Evolutionary conservation across 2,888 invertebrate genomes (phyloP).

Genomic region (Epirrhoe tristata): DNA sequence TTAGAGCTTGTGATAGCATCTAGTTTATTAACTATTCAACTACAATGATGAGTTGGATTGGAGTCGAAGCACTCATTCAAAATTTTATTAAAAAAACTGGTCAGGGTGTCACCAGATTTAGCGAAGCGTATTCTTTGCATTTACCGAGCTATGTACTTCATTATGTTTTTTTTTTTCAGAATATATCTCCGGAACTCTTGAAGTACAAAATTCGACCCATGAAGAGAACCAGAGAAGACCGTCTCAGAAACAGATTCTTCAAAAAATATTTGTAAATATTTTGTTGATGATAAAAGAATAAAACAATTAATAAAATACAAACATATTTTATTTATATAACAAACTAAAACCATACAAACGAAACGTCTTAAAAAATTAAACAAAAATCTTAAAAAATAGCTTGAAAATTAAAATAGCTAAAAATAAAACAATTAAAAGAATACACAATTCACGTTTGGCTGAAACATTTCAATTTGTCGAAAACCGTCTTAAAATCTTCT

Average conservation of each 20-base stretch:
- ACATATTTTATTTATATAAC: slow-evolving; percentile 15
- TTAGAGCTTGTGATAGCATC: too few species aligned
- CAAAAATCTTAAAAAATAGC: slow-evolving; percentile 3
- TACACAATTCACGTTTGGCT: not conserved
- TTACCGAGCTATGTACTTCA: too few species aligned
- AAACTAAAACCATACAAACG: slow-evolving; percentile 8
- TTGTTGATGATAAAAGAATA: too few species aligned
- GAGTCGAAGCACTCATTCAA: too few species aligned
- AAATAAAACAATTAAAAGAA: slow-evolving; percentile 2
- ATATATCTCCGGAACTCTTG: slow-evolving; percentile 47
- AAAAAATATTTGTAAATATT: slow-evolving; percentile 27
- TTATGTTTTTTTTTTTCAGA: slow-evolving; percentile 57
- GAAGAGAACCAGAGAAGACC: slow-evolving; percentile 27
- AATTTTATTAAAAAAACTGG: too few species aligned
- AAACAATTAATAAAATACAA: not conserved
- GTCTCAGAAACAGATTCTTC: slow-evolving; percentile 30
- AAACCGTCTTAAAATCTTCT: too few species aligned
- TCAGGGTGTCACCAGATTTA: too few species aligned
- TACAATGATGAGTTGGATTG: too few species aligned
- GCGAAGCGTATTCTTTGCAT: too few species aligned
- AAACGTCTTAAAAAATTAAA: slow-evolving; percentile 17
- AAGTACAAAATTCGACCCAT: slow-evolving; percentile 47
- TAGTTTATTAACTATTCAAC: too few species aligned
- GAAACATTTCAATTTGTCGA: too few species aligned
- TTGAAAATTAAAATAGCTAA: not conserved